phyloP scores from a whole-genome alignment of 2,113 vertebrate species.

The Bucco capensis region DNA sequence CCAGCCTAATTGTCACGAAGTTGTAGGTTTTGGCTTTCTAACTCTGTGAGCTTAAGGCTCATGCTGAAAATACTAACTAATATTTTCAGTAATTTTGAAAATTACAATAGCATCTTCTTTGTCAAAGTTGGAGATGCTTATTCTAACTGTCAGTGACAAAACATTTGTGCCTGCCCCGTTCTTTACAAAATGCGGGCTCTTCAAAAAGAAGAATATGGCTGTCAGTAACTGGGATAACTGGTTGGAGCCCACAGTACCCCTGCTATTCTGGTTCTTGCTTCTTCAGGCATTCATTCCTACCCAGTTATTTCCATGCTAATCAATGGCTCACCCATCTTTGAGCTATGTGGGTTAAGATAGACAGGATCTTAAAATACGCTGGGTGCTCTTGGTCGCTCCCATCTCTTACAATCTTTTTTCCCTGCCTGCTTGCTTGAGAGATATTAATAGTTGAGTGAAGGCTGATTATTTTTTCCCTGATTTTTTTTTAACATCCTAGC shows the following conservation, averaged over 20 bases:
- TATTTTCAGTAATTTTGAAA: neutral
- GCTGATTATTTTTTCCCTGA: neutral
- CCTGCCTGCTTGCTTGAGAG: neutral
- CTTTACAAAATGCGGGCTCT: neutral
- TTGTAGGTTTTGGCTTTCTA: neutral
- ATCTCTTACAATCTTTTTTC: neutral
- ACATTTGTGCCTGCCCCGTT: neutral
- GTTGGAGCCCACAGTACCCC: neutral
- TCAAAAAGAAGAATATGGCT: neutral
- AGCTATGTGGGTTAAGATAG: neutral
- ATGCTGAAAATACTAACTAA: neutral
- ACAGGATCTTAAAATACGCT: neutral
- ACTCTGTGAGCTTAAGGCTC: neutral
- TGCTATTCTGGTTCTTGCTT: slow-evolving; percentile 31
- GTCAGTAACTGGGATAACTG: neutral
- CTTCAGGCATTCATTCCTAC: neutral
- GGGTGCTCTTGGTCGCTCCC: neutral
- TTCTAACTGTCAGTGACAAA: neutral
- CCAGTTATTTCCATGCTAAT: slow-evolving; percentile 17
- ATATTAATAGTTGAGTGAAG: neutral
- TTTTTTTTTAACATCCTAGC: neutral
- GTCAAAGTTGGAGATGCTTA: neutral
- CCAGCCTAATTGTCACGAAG: neutral
- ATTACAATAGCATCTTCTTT: neutral
- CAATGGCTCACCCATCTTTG: neutral